Conservation (phyloP, 2,113 vertebrate species). For the Cephalopholis sonnerati region DNA sequence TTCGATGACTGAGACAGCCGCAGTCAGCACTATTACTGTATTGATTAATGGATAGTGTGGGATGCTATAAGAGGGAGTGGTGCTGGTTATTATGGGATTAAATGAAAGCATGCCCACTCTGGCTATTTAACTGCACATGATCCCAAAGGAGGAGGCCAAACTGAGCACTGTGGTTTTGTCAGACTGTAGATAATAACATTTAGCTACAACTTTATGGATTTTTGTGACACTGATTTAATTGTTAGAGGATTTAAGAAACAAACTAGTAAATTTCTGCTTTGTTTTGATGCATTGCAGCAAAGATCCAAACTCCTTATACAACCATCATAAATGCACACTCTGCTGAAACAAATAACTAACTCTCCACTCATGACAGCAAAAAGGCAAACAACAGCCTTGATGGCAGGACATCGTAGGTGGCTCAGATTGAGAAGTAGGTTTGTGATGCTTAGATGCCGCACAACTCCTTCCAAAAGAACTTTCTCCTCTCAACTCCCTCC, state of each 20-base stretch:
- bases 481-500: too few species aligned
- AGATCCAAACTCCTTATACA: not conserved
- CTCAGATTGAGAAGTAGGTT: too few species aligned
- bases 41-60: conserved; percentile 74
- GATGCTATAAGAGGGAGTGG: conserved; percentile 54
- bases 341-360: not conserved
- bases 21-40: conserved; percentile 81
- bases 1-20: conserved; percentile 47
- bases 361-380: not conserved
- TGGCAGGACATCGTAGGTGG: too few species aligned
- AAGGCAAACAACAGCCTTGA: not conserved
- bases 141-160: conserved; percentile 31
- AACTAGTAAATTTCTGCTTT: not conserved
- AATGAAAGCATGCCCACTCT: conserved; percentile 51
- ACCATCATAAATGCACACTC: not conserved
- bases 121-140: conserved; percentile 24
- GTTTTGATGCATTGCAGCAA: not conserved
- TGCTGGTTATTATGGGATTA: conserved; percentile 69
- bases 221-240: not conserved
- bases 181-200: conserved; percentile 6
- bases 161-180: conserved; percentile 19
- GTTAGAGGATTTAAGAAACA: not conserved
- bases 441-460: too few species aligned
- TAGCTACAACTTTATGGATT: not conserved
- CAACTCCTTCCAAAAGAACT: too few species aligned